These are phyloP conservation scores for Druceiella hillmani DNA, from an alignment of 2,888 invertebrate species.

Conservation along the genomic window DNA sequence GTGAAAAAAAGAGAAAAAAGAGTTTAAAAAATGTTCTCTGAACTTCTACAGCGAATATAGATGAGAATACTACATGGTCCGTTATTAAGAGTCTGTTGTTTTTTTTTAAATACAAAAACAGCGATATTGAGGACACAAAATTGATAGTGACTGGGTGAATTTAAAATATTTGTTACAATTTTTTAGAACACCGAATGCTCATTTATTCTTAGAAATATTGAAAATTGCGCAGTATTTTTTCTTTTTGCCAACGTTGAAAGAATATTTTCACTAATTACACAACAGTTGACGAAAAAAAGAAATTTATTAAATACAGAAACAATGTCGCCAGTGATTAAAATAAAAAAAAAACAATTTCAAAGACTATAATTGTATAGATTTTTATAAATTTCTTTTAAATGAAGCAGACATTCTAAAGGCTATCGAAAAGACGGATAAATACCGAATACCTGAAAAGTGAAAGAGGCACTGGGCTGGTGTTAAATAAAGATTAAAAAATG, in stretches of 20 bases:
- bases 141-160: constrained; percentile 22
- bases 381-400: constrained; percentile 11
- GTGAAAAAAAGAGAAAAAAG: constrained; percentile 10
- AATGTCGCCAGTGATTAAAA: constrained; percentile 20
- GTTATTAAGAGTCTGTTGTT: constrained; percentile 17
- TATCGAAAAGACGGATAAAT: constrained; percentile 6
- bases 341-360: constrained; percentile 17
- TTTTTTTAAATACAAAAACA: constrained; percentile 16
- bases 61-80: constrained; percentile 15
- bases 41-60: constrained; percentile 14
- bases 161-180: constrained; percentile 18
- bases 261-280: constrained; percentile 20
- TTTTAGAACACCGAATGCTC: constrained; percentile 14
- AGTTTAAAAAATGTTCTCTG: constrained; percentile 10
- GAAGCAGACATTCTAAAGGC: constrained; percentile 9
- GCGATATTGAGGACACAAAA: constrained; percentile 16
- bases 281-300: constrained; percentile 22
- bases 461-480: neutral
- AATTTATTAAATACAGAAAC: constrained; percentile 18
- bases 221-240: constrained; percentile 23
- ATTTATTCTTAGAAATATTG: constrained; percentile 18
- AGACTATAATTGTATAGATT: constrained; percentile 11
- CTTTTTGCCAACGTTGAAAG: constrained; percentile 21
- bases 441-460: neutral
- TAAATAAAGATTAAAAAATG: neutral